Percentiles rank a stretch among this genome's conserved stretches.
Evolutionary conservation across 2,888 invertebrate genomes (phyloP).

Genomic region (Agrochola lota): DNA sequence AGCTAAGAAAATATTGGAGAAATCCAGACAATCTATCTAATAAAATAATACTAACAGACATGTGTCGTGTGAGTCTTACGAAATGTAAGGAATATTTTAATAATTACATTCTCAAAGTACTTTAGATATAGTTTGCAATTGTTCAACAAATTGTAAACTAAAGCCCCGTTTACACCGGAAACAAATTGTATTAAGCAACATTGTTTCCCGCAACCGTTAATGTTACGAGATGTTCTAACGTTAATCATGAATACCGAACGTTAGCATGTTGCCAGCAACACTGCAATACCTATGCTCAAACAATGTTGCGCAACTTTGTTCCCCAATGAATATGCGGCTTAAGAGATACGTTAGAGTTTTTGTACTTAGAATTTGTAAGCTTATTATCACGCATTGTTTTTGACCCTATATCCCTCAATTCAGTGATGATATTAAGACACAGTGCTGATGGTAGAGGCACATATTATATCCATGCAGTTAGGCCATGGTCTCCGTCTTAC

Average conservation of each 20-base stretch:
- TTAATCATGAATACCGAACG: neutral
- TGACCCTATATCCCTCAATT: slow-evolving; percentile 1
- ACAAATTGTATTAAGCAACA: neutral
- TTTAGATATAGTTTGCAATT: neutral
- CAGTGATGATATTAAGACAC: slow-evolving; percentile 43
- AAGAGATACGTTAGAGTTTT: neutral
- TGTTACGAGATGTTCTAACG: neutral
- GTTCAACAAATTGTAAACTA: neutral
- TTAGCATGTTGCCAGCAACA: too few species aligned
- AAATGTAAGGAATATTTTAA: neutral
- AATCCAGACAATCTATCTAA: too few species aligned
- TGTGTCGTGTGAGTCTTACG: neutral
- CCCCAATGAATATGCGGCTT: neutral
- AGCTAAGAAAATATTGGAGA: neutral
- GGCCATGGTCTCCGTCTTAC: slow-evolving; percentile 91
- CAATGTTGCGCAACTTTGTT: neutral
- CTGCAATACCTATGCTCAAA: neutral
- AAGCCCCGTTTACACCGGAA: too few species aligned
- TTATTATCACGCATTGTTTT: slow-evolving; percentile 26
- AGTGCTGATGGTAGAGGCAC: slow-evolving; percentile 80
- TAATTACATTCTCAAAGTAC: neutral
- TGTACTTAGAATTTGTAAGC: neutral
- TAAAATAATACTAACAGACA: neutral
- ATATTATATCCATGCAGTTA: slow-evolving; percentile 83
- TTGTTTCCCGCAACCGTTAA: neutral